These are phyloP conservation scores for Solenopsis fugax DNA, from an alignment of 1,140 invertebrate species.

Conservation along the genomic window DNA sequence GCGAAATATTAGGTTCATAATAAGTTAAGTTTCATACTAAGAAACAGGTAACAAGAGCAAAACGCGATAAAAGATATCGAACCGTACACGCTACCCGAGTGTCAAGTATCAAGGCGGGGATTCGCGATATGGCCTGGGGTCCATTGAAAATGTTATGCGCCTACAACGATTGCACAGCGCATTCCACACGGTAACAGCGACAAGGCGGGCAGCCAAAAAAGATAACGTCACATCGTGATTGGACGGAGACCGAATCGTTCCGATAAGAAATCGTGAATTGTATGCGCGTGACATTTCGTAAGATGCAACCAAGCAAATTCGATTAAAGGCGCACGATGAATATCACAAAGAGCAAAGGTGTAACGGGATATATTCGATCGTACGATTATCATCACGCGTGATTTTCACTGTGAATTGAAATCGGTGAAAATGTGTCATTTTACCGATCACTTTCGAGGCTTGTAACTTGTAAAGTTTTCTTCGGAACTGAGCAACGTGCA, in stretches of 20 bases:
- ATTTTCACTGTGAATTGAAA: not conserved
- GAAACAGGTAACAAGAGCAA: constrained; percentile 53
- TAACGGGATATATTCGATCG: not conserved
- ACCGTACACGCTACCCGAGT: constrained; percentile 30
- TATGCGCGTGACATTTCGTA: not conserved
- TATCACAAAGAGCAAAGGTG: not conserved
- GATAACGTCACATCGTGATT: constrained; percentile 51
- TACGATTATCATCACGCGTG: not conserved
- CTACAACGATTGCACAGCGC: constrained; percentile 64
- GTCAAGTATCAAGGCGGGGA: constrained; percentile 41
- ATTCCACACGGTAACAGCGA: constrained; percentile 53
- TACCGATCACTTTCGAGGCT: not conserved
- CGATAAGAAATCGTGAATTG: constrained; percentile 40
- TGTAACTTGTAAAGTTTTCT: not conserved
- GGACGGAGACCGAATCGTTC: constrained; percentile 43
- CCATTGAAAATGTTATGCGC: constrained; percentile 44
- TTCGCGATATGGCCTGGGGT: constrained; percentile 36
- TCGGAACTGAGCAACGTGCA: not conserved
- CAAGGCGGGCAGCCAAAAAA: constrained; percentile 35
- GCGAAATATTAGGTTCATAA: constrained; percentile 43
- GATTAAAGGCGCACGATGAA: constrained; percentile 4
- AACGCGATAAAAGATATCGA: constrained; percentile 48
- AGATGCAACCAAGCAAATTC: not conserved
- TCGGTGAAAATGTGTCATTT: constrained; percentile 11
- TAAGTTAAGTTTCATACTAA: constrained; percentile 49